Conservation (phyloP, 2,888 invertebrate species). For the Tholera decimalis region DNA sequence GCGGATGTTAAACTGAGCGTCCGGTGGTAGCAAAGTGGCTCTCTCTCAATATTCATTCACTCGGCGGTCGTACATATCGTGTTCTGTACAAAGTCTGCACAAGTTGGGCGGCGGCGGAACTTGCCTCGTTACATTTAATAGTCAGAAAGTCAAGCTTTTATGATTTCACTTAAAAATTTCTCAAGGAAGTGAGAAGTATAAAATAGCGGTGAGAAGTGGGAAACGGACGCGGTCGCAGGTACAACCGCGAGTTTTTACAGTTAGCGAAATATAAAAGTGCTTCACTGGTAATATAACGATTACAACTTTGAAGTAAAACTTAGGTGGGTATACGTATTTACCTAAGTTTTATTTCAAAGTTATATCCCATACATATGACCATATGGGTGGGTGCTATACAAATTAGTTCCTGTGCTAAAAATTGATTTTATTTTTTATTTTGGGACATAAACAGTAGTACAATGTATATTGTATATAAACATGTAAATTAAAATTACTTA, state of each 20-base stretch:
- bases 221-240: constrained; percentile 19
- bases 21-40: constrained; percentile 18
- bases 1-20: constrained; percentile 6
- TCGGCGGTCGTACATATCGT: not conserved
- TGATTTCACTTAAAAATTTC: constrained; percentile 65
- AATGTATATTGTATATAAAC: no score
- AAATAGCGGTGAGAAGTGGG: constrained; percentile 52
- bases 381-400: no score
- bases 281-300: not conserved
- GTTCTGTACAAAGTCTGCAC: constrained; percentile 17
- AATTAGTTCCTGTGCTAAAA: no score
- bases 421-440: no score
- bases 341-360: not conserved
- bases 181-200: constrained; percentile 55
- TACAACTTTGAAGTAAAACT: no score
- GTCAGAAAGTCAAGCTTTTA: constrained; percentile 66
- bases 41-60: constrained; percentile 11
- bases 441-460: no score
- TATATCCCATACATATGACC: not conserved
- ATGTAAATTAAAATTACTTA: no score
- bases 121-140: constrained; percentile 67
- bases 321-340: not conserved
- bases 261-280: not conserved
- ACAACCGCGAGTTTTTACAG: not conserved
- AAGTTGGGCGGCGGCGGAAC: constrained; percentile 38